phyloP scores from a whole-genome alignment of 23 tunicate genomes.

The Ciona savignyi region DNA sequence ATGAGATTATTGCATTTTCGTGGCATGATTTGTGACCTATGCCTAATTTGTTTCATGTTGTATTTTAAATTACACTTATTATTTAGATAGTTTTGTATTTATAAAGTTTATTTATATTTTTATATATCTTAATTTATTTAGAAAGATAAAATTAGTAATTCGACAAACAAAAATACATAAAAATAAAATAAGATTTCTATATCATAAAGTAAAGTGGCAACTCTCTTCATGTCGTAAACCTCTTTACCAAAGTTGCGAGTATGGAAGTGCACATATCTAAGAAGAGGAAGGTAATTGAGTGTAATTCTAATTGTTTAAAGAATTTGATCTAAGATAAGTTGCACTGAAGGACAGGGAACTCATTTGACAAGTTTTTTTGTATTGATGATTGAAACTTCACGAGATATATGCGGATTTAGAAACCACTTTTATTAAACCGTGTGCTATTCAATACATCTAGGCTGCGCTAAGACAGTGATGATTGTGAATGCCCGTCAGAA shows the following conservation, averaged over 20 bases:
- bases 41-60: not conserved
- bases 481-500: slow-evolving; percentile 39
- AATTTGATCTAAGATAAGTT: not conserved
- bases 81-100: too few relatives aligned
- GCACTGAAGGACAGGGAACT: not conserved
- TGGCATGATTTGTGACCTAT: not conserved
- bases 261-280: slow-evolving; percentile 83
- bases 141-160: not conserved
- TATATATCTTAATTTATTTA: too few relatives aligned
- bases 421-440: not conserved
- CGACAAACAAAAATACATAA: not conserved
- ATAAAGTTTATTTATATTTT: too few relatives aligned
- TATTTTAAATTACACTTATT: too few relatives aligned
- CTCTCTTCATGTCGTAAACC: not conserved
- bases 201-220: not conserved
- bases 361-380: not conserved
- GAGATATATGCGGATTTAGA: not conserved
- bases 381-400: not conserved
- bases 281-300: slow-evolving; percentile 65
- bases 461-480: slow-evolving; percentile 9
- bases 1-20: not conserved
- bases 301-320: too few relatives aligned
- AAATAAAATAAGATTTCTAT: not conserved
- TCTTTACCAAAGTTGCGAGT: slow-evolving; percentile 25
- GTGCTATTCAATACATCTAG: not conserved